Evolutionary conservation across 2,797 vertebrate species (phyloP), one percentile per base, ranked within the genome.

Genomic region (Chaetophractus vellerosus): DNA sequence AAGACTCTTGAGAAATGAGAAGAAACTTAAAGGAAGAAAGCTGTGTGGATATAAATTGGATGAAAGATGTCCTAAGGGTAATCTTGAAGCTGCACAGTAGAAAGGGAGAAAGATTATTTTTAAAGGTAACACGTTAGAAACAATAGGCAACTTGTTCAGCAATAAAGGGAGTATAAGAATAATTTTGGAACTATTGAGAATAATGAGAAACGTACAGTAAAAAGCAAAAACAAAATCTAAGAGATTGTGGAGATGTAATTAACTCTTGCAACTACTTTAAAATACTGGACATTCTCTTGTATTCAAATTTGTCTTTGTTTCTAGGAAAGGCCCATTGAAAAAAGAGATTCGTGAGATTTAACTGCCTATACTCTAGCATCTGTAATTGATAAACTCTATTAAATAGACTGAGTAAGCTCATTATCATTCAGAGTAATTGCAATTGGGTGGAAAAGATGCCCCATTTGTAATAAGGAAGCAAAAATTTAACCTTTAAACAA

Each of bases 401-500:
- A 92, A 95, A 41, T 6, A 85, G 36, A 66, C 50, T 33, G 57
- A 96, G 26, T 14, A 91, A 55, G 21, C 16, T 95, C 69, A 91
- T 24, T 81, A 26, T 69, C 93, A 79, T 50, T 69, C 2, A 23
- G 6, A 36, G 41, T 6, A 78, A 79, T 97, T 95, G 31, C 86
- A 91, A 81, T 48, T 95, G 28, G 0, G 0, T 85, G 33, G 90
- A 90, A 36, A 96, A 11, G 1, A 94, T 88, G 74, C 79, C 19
- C 68, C 21, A 86, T 94, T 95, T 97, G 1, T 19, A 97, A 78
- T 78, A 21, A 95, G 4, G 79, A 55, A 36, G 66, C 36, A 96
- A 94, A 95, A 95, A 96, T 88, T 96, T 97, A 97, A 97, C 23
- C 10, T 92, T 6, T 83, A 97, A 96, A 86, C 21, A 78, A 28